A percentile compares a stretch with the other conserved stretches of the same genome.
Conservation (phyloP, 1,140 invertebrate species). For the Drosophila grimshawi region DNA sequence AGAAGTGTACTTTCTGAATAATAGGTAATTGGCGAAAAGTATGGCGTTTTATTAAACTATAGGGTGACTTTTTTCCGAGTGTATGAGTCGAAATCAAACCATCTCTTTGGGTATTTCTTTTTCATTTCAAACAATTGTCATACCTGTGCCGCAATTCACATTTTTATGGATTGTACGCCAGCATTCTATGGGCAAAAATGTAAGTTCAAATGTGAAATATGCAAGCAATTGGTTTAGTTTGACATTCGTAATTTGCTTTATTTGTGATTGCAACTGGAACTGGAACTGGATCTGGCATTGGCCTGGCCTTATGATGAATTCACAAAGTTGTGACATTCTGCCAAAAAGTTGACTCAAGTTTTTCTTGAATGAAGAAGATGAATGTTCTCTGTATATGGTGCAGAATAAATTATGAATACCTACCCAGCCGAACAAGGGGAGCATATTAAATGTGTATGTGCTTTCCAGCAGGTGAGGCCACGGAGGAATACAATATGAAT, state of each 20-base stretch:
- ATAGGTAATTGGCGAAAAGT: too few species aligned
- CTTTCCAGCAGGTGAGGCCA: neutral
- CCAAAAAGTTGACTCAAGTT: conserved; percentile 30
- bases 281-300: conserved; percentile 9
- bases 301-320: conserved; percentile 17
- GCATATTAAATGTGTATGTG: neutral
- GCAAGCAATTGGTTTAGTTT: conserved; percentile 40
- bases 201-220: conserved; percentile 39
- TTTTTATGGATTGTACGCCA: conserved; percentile 29
- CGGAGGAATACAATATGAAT: conserved; percentile 15
- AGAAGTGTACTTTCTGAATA: too few species aligned
- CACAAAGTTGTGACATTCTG: conserved; percentile 34
- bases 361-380: conserved; percentile 5
- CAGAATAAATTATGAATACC: conserved; percentile 39
- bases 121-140: conserved; percentile 57
- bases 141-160: conserved; percentile 63
- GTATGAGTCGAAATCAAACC: conserved; percentile 1
- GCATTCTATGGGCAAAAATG: conserved; percentile 13
- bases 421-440: neutral
- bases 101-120: conserved; percentile 15
- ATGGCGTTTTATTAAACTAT: too few species aligned
- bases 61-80: too few species aligned
- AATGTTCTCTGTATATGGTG: conserved; percentile 9
- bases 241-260: conserved; percentile 56
- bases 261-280: conserved; percentile 32